Evolutionary conservation across 2,113 vertebrate species (phyloP).

Genomic region (Morone chrysops): DNA sequence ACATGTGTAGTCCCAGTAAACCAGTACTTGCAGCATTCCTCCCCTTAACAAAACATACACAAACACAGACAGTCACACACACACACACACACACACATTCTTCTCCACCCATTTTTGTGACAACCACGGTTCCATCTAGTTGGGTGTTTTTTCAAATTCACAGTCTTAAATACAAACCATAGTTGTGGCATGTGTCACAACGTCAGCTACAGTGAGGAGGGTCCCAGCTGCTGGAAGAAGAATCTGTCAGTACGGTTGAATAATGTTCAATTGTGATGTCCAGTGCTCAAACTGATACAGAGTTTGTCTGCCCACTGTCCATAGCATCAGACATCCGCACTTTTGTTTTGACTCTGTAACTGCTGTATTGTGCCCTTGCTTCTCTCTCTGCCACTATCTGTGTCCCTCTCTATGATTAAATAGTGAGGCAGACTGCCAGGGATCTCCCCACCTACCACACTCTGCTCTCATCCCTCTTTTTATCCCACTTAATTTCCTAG

Average conservation of each 20-base stretch:
- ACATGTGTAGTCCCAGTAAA: constrained; percentile 14
- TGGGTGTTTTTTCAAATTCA: not conserved
- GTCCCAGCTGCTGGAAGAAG: constrained; percentile 45
- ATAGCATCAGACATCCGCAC: constrained; percentile 32
- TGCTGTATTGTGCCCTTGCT: constrained; percentile 31
- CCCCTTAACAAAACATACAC: not conserved
- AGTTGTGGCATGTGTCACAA: constrained; percentile 10
- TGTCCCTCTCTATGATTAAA: constrained; percentile 35
- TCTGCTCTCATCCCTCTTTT: constrained; percentile 40
- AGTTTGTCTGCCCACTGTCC: constrained; percentile 28
- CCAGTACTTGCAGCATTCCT: not conserved
- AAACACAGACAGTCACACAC: constrained; percentile 16
- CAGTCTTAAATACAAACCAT: constrained; percentile 13
- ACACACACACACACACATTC: constrained; percentile 7
- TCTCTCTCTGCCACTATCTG: constrained; percentile 10
- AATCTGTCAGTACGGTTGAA: constrained; percentile 19
- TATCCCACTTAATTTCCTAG: constrained; percentile 52
- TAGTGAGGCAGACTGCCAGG: constrained; percentile 42
- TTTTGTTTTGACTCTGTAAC: constrained; percentile 33
- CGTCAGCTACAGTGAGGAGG: constrained; percentile 5
- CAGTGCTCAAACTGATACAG: constrained; percentile 19
- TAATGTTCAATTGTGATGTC: not conserved
- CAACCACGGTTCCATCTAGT: constrained; percentile 41
- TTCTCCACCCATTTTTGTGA: constrained; percentile 32
- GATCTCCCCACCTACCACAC: constrained; percentile 28